A percentile compares a stretch with the other conserved stretches of the same genome.
These are phyloP conservation scores for Zingel zingel DNA, from an alignment of 2,113 vertebrate genomes.

Conservation along the genomic window DNA sequence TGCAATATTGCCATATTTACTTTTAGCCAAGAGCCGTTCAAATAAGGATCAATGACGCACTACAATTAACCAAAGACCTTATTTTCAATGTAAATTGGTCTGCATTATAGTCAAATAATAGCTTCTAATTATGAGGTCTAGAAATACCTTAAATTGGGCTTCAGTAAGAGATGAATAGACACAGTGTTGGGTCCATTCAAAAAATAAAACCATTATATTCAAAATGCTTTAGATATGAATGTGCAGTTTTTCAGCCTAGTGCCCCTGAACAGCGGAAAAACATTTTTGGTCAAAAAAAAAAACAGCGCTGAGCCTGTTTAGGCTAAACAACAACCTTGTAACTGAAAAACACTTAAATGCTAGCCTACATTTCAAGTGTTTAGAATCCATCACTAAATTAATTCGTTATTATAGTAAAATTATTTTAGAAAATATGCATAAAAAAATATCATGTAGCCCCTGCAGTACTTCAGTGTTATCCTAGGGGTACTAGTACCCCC, in stretches of 20 bases:
- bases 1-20: conserved; percentile 1
- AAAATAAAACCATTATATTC: neutral
- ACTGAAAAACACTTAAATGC: no score
- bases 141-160: neutral
- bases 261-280: no score
- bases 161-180: neutral
- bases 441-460: no score
- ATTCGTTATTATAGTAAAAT: no score
- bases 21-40: conserved; percentile 13
- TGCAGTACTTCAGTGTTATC: no score
- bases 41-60: conserved; percentile 2
- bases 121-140: neutral
- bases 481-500: no score
- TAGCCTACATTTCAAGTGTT: no score
- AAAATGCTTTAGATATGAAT: neutral
- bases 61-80: neutral
- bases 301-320: no score
- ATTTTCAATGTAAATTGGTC: neutral
- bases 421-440: no score
- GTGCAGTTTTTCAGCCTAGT: neutral
- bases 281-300: no score
- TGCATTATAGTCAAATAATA: conserved; percentile 1
- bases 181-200: neutral
- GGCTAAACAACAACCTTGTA: no score
- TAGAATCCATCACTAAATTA: no score